Conservation (phyloP, 2,113 vertebrate genomes). For the Eira barbara region DNA sequence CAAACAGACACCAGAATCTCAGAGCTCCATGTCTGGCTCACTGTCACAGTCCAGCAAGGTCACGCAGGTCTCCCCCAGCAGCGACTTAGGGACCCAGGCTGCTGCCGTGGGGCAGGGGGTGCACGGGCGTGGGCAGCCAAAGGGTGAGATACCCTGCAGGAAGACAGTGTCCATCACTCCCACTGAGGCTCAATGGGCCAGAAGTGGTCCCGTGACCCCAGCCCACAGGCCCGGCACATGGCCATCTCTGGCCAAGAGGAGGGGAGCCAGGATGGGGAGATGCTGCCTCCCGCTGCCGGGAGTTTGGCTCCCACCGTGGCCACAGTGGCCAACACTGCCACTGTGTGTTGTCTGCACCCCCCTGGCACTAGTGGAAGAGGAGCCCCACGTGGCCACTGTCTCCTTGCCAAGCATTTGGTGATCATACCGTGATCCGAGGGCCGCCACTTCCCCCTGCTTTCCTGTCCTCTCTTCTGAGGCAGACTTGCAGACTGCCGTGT, state of each 20-base stretch:
- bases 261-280: neutral
- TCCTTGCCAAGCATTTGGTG: neutral
- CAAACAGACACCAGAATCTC: neutral
- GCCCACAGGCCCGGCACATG: neutral
- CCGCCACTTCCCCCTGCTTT: accelerated
- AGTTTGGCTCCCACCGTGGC: accelerated
- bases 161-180: accelerated
- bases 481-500: neutral
- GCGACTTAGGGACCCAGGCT: neutral
- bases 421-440: accelerated
- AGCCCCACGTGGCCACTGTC: neutral
- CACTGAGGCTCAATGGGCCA: neutral
- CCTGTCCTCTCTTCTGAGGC: neutral
- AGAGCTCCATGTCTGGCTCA: accelerated
- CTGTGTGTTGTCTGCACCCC: neutral
- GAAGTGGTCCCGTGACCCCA: accelerated
- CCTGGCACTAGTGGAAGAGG: accelerated
- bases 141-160: accelerated
- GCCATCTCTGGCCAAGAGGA: neutral
- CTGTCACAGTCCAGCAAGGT: neutral
- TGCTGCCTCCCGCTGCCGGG: neutral
- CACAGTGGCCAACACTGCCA: too few relatives aligned
- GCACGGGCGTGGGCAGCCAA: accelerated
- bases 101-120: too few relatives aligned
- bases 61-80: accelerated